Evolutionary conservation across 2,888 invertebrate species (phyloP), one percentile per base, ranked within the genome.

Genomic region (Rhyacophila evoluta): DNA sequence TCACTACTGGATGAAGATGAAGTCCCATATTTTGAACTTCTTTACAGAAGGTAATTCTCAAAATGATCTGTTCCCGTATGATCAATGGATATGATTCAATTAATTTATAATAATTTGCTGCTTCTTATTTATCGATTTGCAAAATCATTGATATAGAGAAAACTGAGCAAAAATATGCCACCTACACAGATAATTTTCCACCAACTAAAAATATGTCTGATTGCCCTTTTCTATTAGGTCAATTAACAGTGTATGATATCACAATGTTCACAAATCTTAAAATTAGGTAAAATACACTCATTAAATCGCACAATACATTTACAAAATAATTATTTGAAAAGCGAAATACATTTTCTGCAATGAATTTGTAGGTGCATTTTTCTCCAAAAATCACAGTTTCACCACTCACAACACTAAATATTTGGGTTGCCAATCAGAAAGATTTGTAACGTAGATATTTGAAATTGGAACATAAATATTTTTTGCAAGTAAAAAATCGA

Each of bases 351-450:
- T 55, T 55, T 25, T 6, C 10, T 55, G 25, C 5, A 55, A 55
- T 55, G 1, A 33, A 55, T 55, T 55, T 25, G 55, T 55, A n/a
- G n/a, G 55, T 25, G 55, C 25, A 55, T 55, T 25, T 41, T 55
- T 55, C 6, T 0, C 19, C 6, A 0, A 55, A 55, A 19, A 55
- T 25, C 55, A 55, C 55, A 55, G 19, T 25, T 25, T 55, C 19
- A 55, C 1, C 39, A 39, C 39, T 39, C 55, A 55, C 55, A 55
- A 55, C 55, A 55, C 55, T 19, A 39, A 55, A 55, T 55, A 55
- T 55, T 55, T 1, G 25, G 19, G 8, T 10, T 55, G 55, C 3
- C 55, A 55, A 25, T 19, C 25, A 25, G 19, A 55, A 55, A 55
- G 55, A 55, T 19, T 55, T 55, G 10, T 55, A 55, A 55, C 55